Percentiles rank a stretch among this genome's conserved stretches.
These are phyloP conservation scores for Hestina assimilis DNA, from an alignment of 1,140 invertebrate species.

Conservation along the genomic window DNA sequence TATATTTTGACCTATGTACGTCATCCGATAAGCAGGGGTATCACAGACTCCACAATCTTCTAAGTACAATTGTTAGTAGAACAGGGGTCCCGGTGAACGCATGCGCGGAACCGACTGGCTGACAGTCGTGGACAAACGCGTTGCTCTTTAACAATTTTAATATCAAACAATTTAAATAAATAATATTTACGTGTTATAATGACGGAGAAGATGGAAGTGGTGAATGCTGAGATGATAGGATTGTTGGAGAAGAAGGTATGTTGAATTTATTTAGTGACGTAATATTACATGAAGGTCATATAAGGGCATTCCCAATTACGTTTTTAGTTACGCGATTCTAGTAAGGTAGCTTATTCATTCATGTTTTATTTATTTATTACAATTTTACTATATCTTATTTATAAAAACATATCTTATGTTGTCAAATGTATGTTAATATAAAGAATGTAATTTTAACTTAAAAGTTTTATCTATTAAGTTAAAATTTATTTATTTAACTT, in stretches of 20 bases:
- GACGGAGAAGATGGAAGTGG: conserved; percentile 28
- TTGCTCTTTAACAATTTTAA: not conserved
- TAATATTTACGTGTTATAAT: conserved; percentile 30
- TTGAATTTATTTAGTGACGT: conserved; percentile 7
- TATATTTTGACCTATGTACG: not conserved
- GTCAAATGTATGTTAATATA: too few relatives aligned
- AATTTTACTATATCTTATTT: too few relatives aligned
- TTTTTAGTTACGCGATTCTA: not conserved
- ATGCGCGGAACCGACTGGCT: conserved; percentile 16
- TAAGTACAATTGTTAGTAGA: not conserved
- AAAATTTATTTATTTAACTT: too few relatives aligned
- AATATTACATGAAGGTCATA: conserved; percentile 35
- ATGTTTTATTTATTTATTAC: too few relatives aligned
- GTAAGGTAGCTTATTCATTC: too few relatives aligned
- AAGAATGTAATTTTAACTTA: too few relatives aligned
- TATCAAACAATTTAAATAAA: conserved; percentile 3
- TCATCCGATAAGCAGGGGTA: conserved; percentile 5
- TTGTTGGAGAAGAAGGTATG: conserved; percentile 39
- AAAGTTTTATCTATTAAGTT: too few relatives aligned
- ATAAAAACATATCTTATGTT: too few relatives aligned
- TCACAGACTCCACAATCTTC: not conserved
- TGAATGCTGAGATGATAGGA: conserved; percentile 32
- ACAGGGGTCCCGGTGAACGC: conserved; percentile 13
- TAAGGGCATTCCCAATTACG: not conserved
- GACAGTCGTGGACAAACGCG: conserved; percentile 12